A percentile compares a stretch with the other conserved stretches of the same genome.
These are phyloP conservation scores for Nymphalis urticae DNA, from an alignment of 2,888 invertebrate species.

Conservation along the genomic window DNA sequence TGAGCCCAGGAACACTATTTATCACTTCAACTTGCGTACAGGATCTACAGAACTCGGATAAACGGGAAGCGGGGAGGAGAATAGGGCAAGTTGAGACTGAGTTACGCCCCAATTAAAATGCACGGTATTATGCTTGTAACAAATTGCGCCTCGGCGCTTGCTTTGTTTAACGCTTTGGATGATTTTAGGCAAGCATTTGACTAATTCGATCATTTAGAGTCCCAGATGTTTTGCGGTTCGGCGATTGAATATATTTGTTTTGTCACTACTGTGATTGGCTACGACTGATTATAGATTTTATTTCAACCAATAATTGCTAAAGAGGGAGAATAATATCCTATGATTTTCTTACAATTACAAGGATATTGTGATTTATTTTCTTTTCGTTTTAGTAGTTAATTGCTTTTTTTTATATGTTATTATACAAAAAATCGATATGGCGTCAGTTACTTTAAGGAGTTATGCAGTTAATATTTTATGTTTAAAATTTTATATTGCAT, in stretches of 20 bases:
- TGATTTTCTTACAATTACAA: neutral
- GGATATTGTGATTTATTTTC: neutral
- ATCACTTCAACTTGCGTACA: slow-evolving; percentile 42
- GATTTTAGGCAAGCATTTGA: slow-evolving; percentile 31
- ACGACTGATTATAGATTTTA: neutral
- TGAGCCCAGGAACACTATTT: slow-evolving; percentile 42
- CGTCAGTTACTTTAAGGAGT: neutral
- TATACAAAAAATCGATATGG: no score
- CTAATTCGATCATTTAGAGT: slow-evolving; percentile 34
- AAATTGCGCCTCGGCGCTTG: slow-evolving; percentile 26
- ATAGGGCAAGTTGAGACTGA: slow-evolving; percentile 41
- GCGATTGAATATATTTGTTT: slow-evolving; percentile 18
- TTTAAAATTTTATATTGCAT: neutral
- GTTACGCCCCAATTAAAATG: slow-evolving; percentile 48
- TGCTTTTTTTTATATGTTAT: no score
- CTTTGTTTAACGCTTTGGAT: slow-evolving; percentile 27
- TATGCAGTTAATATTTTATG: neutral
- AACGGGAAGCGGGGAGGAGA: slow-evolving; percentile 30
- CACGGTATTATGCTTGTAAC: slow-evolving; percentile 39
- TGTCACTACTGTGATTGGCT: slow-evolving; percentile 14
- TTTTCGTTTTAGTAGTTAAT: no score
- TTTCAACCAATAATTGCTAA: neutral
- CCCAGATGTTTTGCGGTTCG: slow-evolving; percentile 27
- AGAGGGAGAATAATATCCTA: neutral
- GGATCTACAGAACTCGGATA: slow-evolving; percentile 30